Conservation (phyloP, 2,113 vertebrate genomes). For the Xyrauchen texanus region DNA sequence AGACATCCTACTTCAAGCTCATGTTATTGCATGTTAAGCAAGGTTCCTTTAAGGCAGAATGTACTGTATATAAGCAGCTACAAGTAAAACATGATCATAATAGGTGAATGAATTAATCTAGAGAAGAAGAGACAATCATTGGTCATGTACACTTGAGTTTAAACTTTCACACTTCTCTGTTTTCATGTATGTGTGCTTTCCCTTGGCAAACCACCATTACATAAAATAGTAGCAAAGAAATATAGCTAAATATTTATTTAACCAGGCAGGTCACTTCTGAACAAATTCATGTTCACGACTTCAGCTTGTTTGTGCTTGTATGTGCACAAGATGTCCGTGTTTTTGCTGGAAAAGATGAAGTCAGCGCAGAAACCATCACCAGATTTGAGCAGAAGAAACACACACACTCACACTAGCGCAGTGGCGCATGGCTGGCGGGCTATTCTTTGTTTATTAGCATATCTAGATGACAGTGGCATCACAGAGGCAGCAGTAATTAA, state of each 20-base stretch:
- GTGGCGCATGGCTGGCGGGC: conserved; percentile 46
- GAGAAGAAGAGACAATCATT: no score
- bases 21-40: not conserved
- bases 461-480: conserved; percentile 57
- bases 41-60: no score
- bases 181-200: no score
- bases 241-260: not conserved
- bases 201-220: no score
- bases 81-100: no score
- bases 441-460: conserved; percentile 58
- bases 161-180: no score
- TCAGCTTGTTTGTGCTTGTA: not conserved
- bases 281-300: conserved; percentile 8
- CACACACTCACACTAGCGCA: conserved; percentile 11
- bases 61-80: no score
- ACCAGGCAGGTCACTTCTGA: not conserved
- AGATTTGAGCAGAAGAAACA: conserved; percentile 13
- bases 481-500: conserved; percentile 55
- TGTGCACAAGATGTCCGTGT: conserved; percentile 3
- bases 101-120: no score
- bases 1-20: not conserved
- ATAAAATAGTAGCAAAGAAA: no score
- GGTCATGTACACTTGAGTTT: no score
- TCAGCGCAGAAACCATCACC: conserved; percentile 13
- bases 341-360: conserved; percentile 1